Conservation (phyloP, 92 coral and sea anemone genomes). For the Nematostella vectensis region DNA sequence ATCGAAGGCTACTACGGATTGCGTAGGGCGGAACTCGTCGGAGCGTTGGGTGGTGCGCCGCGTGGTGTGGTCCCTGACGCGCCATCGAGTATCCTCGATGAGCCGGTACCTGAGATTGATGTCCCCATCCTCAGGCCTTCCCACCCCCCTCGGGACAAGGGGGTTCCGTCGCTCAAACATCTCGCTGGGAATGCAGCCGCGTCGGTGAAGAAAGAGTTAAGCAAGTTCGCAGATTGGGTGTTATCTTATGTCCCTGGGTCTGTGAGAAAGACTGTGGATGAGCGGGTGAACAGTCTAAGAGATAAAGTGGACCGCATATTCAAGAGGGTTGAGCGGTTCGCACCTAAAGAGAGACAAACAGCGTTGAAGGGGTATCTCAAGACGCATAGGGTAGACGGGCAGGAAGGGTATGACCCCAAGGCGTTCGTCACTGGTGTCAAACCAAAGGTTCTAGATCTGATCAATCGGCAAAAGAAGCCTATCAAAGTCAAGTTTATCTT, state of each 20-base stretch:
- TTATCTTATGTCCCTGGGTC: constrained; percentile 26
- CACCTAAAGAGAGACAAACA: constrained; percentile 13
- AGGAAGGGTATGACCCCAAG: constrained; percentile 17
- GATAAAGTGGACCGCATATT: constrained; percentile 24
- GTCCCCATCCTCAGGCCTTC: constrained; percentile 33
- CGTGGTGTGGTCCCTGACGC: neutral
- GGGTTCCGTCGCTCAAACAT: constrained; percentile 24
- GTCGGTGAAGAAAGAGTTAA: constrained; percentile 28
- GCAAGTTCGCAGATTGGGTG: constrained; percentile 39
- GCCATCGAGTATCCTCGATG: constrained; percentile 21
- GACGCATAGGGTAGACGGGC: constrained; percentile 20
- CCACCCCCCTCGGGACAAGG: neutral
- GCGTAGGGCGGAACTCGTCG: constrained; percentile 29
- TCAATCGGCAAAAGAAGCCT: constrained; percentile 22
- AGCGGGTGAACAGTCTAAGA: constrained; percentile 27
- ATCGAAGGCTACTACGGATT: constrained; percentile 13
- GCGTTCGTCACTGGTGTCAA: constrained; percentile 13
- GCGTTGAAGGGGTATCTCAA: constrained; percentile 20
- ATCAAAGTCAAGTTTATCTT: constrained; percentile 33
- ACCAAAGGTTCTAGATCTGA: constrained; percentile 18
- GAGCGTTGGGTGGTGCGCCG: constrained; percentile 4
- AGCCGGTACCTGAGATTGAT: constrained; percentile 24
- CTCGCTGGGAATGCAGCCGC: constrained; percentile 25
- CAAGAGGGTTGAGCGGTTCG: constrained; percentile 1
- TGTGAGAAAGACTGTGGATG: constrained; percentile 21